Evolutionary conservation across 2,888 invertebrate genomes (phyloP), one percentile per base, ranked within the genome.

Genomic region (Coremacera marginata): DNA sequence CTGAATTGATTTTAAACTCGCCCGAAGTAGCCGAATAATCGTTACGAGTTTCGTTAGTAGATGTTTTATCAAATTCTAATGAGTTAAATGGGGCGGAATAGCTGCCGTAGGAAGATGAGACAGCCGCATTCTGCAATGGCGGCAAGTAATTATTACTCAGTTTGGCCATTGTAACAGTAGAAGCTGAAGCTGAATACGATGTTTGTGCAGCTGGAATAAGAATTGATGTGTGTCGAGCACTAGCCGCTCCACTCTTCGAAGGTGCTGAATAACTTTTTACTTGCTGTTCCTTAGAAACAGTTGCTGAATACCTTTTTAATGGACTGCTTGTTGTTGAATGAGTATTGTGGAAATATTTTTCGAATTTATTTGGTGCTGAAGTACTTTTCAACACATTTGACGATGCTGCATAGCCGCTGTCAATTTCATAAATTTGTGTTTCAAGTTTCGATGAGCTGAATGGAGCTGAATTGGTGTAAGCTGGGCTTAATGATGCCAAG

Each of bases 191-290:
- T n/a, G n/a, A n/a, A n/a, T n/a, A 8, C 3, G 2, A 22, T 4
- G 57, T 3, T 3, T 57, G 57, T 57, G 77, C 75, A 31, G 78
- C 78, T 16, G 78, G 37, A 37, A 7, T 37, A 37, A 37, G 7
- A 37, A 37, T 37, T 37, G 37, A 37, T 4, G 37, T 37, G 78
- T n/a, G 76, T 76, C 19, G 75, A 73, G 70, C 76, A 73, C 52
- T 68, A 60, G 11, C 25, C 9, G 27, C 71, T 63, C 62, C n/a
- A 57, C 22, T 22, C 25, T 19, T 71, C 7, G 60, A 55, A 19
- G 77, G 76, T 9, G 78, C 74, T 5, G 75, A 80, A 62, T 80
- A n/a, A n/a, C n/a, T n/a, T n/a, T n/a, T n/a, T n/a, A n/a, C n/a
- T n/a, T n/a, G n/a, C n/a, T n/a, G n/a, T n/a, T n/a, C n/a, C n/a